These are phyloP conservation scores for Syncerus caffer DNA, from an alignment of 2,797 vertebrate species.

Conservation along the genomic window DNA sequence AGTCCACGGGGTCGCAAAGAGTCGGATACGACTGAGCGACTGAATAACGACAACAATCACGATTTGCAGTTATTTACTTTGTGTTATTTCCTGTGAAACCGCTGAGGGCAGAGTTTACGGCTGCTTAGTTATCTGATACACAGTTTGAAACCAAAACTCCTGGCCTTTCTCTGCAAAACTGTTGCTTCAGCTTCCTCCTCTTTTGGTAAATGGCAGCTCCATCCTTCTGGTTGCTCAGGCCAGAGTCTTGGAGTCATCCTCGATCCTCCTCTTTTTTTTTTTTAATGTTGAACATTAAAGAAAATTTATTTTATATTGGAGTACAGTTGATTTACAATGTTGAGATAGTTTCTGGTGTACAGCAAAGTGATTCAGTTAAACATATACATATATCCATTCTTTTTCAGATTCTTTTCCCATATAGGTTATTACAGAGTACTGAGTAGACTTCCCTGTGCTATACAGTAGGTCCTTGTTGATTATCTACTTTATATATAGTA, in stretches of 20 bases:
- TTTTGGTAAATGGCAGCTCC: background rate
- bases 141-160: background rate
- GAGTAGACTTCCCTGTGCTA: background rate
- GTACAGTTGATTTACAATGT: background rate
- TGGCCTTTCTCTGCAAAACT: background rate
- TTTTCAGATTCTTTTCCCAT: background rate
- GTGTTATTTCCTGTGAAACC: background rate
- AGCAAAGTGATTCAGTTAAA: background rate
- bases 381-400: background rate
- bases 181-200: background rate
- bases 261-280: background rate
- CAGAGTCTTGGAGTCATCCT: background rate
- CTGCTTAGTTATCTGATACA: background rate
- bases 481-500: background rate
- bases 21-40: fast-evolving
- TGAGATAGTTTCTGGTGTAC: background rate
- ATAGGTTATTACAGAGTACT: background rate
- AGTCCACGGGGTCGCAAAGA: background rate
- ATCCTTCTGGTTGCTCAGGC: background rate
- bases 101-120: background rate
- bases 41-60: background rate
- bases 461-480: background rate
- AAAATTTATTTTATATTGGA: background rate
- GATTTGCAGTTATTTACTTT: background rate
- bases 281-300: background rate